Evolutionary conservation across 2,888 invertebrate species (phyloP), one percentile per base, ranked within the genome.

Genomic region (Xestia xanthographa): DNA sequence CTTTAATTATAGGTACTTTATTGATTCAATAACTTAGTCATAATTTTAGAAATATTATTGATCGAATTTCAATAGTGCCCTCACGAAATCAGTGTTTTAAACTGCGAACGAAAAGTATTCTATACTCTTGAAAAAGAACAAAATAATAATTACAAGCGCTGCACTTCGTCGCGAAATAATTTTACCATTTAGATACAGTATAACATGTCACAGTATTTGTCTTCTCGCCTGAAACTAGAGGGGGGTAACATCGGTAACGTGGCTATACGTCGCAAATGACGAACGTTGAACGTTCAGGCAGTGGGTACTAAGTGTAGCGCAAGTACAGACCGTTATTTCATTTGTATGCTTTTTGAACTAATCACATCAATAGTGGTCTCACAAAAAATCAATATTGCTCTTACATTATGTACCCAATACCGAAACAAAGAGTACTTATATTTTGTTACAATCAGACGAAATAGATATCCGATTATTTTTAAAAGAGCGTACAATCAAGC

Each of bases 1-100:
- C 60, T 72, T 76, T 74, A 50, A 79, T 76, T 70, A 74, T 53
- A 78, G 58, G 17, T 58, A 58, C 11, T 79, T 84, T 86, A 87
- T 79, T 69, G 87, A 87, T 85, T 87, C 74, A 80, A 84, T 86
- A 88, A 89, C 80, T 86, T 84, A 87, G 79, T 69, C 66, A 80
- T 75, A 77, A 73, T 77, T 83, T 80, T 73, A 75, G 22, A 72
- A 80, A 72, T 70, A 80, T 74, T 74, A 67, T 62, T 69, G 26
- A 86, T 73, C 53, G 26, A 73, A 75, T 78, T 66, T 63, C 17
- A 73, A 68, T 66, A 79, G 75, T 75, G 79, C 83, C 72, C 53
- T 79, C 65, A n/a, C 12, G 66, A 65, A 72, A 75, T 58, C 22
- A 72, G 53, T 50, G 43, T 66, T 66, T 63, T 34, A 50, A 66